These are phyloP conservation scores for Tipula helvola DNA, from an alignment of 2,888 invertebrate genomes.

Conservation along the genomic window DNA sequence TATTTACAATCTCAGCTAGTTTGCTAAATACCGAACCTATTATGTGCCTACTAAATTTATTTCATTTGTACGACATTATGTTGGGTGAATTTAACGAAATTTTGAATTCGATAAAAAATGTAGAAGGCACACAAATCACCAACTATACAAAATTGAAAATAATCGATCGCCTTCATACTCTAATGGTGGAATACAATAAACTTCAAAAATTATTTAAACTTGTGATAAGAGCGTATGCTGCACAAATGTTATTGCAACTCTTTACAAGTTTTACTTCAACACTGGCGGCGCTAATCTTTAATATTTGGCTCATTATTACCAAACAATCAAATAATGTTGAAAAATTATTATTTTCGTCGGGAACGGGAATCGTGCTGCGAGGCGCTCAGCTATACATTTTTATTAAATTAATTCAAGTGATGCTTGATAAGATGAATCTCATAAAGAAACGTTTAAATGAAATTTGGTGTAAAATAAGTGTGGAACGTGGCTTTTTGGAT, in stretches of 20 bases:
- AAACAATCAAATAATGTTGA: not conserved
- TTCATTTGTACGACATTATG: not conserved
- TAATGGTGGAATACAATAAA: not conserved
- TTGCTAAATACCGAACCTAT: not conserved
- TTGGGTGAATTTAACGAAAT: not conserved
- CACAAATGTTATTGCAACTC: not conserved
- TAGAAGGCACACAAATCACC: not conserved
- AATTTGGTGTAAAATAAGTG: not conserved
- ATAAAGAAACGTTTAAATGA: not conserved
- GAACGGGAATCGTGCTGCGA: not conserved
- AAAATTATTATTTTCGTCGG: not conserved
- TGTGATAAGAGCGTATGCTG: not conserved
- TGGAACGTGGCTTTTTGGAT: not conserved
- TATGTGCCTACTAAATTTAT: too few species aligned
- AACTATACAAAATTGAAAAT: not conserved
- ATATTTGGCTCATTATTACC: not conserved
- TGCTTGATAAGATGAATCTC: not conserved
- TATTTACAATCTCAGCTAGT: not conserved
- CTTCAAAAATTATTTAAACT: not conserved
- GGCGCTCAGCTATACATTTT: not conserved
- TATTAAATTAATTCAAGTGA: not conserved
- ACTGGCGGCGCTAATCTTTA: not conserved
- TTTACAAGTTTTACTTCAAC: not conserved
- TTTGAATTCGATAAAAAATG: not conserved
- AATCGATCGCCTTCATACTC: not conserved